phyloP scores from a whole-genome alignment of 2,113 vertebrate genomes.

The Nerophis ophidion region DNA sequence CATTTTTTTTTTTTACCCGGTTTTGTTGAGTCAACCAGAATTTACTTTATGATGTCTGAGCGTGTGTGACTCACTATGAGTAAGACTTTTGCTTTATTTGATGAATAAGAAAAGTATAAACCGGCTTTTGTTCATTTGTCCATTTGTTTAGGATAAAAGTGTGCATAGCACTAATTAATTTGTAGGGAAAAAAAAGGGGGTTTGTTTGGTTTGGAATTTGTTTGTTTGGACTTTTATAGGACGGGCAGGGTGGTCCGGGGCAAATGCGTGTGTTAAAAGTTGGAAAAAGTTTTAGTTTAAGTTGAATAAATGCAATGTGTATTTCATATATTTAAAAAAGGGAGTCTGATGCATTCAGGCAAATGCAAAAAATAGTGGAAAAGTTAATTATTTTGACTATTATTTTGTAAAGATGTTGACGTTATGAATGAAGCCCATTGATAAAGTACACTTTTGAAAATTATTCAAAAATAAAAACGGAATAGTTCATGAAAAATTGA shows the following conservation, averaged over 20 bases:
- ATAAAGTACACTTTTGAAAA: background rate
- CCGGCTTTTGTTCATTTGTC: background rate
- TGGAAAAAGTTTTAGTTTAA: background rate
- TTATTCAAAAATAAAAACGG: background rate
- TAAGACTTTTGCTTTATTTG: background rate
- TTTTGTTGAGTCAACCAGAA: background rate
- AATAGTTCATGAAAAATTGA: background rate
- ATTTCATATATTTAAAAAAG: too few species aligned
- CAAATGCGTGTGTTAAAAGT: too few species aligned
- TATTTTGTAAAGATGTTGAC: background rate
- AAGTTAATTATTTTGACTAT: background rate
- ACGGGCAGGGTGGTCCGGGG: slow-evolving; percentile 1
- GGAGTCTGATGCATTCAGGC: too few species aligned
- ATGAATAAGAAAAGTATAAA: background rate
- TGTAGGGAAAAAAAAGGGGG: background rate
- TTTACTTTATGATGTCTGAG: background rate
- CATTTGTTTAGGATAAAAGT: too few species aligned
- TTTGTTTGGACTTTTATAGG: background rate
- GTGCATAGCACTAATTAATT: too few species aligned
- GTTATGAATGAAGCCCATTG: too few species aligned
- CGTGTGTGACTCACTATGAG: slow-evolving; percentile 3
- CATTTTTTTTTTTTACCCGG: background rate
- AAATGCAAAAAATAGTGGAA: slow-evolving; percentile 6
- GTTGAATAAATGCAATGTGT: too few species aligned
- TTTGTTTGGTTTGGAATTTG: background rate